Conservation (phyloP, 2,113 vertebrate genomes). For the Excalfactoria chinensis region DNA sequence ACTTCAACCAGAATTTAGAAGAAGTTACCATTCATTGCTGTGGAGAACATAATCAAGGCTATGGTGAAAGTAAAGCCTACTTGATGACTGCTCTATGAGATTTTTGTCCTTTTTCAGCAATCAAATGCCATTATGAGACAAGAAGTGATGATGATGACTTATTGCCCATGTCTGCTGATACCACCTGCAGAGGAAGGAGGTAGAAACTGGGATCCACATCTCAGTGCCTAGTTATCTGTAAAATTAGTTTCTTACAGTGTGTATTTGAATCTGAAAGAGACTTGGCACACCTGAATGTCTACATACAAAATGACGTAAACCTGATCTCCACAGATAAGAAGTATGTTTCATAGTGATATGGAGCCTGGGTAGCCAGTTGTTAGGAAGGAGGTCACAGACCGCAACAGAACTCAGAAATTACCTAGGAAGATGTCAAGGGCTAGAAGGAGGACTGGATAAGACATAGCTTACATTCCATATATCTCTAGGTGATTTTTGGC, state of each 20-base stretch:
- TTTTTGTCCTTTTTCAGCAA: slow-evolving; percentile 1
- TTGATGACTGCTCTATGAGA: too few species aligned
- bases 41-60: slow-evolving; percentile 25
- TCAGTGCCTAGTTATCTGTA: neutral
- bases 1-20: neutral
- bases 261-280: neutral
- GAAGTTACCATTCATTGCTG: neutral
- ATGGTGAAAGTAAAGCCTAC: neutral
- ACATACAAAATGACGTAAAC: neutral
- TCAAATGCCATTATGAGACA: neutral
- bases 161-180: neutral
- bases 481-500: neutral
- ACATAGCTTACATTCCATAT: neutral
- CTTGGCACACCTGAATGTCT: neutral
- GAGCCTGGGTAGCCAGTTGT: neutral
- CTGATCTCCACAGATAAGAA: neutral
- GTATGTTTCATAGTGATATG: neutral
- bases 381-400: neutral
- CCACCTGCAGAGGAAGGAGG: neutral
- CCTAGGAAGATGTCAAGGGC: neutral
- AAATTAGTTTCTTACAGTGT: neutral
- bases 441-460: neutral
- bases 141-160: neutral
- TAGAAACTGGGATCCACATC: neutral
- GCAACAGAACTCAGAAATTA: neutral